phyloP scores from a whole-genome alignment of 2,113 vertebrate genomes.

The Anarhynchus alexandrinus region DNA sequence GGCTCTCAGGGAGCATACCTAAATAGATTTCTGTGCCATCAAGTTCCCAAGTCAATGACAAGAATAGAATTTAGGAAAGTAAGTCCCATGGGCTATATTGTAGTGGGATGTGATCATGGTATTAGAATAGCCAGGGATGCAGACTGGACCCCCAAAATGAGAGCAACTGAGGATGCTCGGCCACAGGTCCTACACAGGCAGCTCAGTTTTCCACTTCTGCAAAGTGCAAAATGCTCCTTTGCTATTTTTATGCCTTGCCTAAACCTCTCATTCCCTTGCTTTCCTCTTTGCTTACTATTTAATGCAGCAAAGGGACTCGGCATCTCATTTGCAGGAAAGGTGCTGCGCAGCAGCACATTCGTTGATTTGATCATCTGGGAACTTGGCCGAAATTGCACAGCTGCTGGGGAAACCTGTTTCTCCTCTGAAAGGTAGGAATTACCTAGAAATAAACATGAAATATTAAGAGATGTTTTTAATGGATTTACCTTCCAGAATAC shows the following conservation, averaged over 20 bases:
- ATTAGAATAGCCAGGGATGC: not conserved
- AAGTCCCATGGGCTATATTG: not conserved
- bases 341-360: not conserved
- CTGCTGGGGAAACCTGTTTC: not conserved
- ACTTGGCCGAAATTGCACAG: not conserved
- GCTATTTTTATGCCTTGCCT: not conserved
- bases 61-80: not conserved
- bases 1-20: not conserved
- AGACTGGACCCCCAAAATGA: not conserved
- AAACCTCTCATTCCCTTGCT: not conserved
- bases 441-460: not conserved
- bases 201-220: not conserved
- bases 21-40: not conserved
- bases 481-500: not conserved
- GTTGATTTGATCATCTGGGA: not conserved
- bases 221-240: not conserved
- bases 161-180: not conserved
- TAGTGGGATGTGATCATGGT: no score
- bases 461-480: not conserved
- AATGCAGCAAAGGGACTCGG: not conserved
- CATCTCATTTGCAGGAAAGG: not conserved
- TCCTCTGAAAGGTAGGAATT: not conserved
- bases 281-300: not conserved
- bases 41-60: not conserved
- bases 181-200: not conserved